Evolutionary conservation across 2,113 vertebrate species (phyloP), one percentile per base, ranked within the genome.

Genomic region (Nothoprocta pentlandii): DNA sequence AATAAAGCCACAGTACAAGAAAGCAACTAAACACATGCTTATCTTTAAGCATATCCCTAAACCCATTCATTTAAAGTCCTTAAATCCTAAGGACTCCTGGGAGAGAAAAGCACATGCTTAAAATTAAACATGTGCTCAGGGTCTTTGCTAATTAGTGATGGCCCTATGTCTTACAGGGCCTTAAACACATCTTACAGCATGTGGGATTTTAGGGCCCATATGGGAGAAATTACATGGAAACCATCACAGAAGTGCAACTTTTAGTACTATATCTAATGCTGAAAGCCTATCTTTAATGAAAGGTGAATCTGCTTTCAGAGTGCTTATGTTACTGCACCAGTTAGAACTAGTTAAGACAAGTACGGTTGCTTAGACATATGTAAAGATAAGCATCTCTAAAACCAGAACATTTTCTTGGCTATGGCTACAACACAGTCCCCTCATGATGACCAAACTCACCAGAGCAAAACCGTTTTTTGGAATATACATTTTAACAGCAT

Each of bases 41-140:
- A 87, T 80, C 87, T 90, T 90, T 88, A 94, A 92, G 79, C 79
- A 47, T 83, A 83, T 78, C 68, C 81, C 87, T 94, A 87, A 95
- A 90, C 61, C 73, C 64, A 19, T 53, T 90, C 56, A 67, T 80
- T 93, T 86, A 10, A 83, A 83, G 70, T 46, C 89, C 51, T 87
- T 74, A 92, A 92, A 51, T 85, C 85, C 88, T 36, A 23, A 8
- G 78, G 85, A 71, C 83, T 80, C 76, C 76, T 59, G 88, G 80
- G 80, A 89, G 67, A 78, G 39, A 64, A 84, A 95, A 93, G 80
- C 64, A 80, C 64, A 69, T 67, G 81, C 83, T 59, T 80, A 30
- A 87, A 95, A 93, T 97, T 93, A 97, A 97, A 96, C 91, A 87
- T 1, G 51, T 95, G 94, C 91, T 74, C 53, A 89, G 89, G 85